Base-by-base conservation (phyloP, 2,888 invertebrate species). In the Apamea crenata region DNA sequence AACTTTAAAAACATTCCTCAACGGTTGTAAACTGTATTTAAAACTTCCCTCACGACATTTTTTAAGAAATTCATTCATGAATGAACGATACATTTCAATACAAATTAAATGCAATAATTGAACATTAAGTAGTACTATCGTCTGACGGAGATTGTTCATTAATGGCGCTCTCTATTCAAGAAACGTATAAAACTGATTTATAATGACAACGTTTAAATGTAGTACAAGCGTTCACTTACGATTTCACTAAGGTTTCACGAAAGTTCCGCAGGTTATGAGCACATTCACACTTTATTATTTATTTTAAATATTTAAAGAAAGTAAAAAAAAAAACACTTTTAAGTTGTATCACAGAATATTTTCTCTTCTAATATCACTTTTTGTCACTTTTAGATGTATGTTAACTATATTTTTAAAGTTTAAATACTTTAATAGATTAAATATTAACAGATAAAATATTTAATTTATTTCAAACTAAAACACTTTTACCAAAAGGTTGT, bases 201-300 rank as follows among this genome's bases (percentile, higher is more conserved):
- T 78, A 78, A 78, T 73, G 71, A 75, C 65, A 44, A 76, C 40
- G 59, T 78, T 72, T 67, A 76, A 80, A 82, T 86, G 69, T 80
- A 83, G 77, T 83, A 79, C 80, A 88, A 80, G 63, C 47, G 5
- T 29, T 21, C 1, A 88, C 88, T 88, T 87, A 88, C 88, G 80
- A 84, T 86, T 88, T 83, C 86, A 84, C 86, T 77, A 77, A 56
- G 66, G 68, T 56, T 75, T 80, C 77, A 83, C 74, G 70, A 82
- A 80, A 82, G 69, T 81, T 84, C 59, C 79, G 74, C 78, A 61
- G 59, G 29, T 78, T 74, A 50, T 12, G 1, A 69, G 25, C 81
- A 85, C 85, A 78, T 81, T 71, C 16, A 84, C 87, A 78, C 66
- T 74, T 59, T 53, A 63, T 50, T 53, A 32, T 18, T 53, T 53